Conservation (phyloP, 2,888 invertebrate genomes). For the Calephelis perditalis region DNA sequence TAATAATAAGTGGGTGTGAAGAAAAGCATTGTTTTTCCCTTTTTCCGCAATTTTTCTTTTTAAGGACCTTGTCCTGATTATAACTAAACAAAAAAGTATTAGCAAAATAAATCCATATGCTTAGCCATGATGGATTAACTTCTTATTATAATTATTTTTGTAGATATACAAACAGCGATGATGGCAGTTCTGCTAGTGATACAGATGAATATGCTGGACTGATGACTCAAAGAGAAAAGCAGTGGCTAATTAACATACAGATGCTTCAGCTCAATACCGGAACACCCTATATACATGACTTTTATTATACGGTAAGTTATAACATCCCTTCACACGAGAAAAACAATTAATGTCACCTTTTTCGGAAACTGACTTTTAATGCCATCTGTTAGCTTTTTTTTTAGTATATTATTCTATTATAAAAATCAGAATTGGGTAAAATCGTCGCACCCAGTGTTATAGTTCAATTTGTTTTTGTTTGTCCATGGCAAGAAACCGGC, state of each 20-base stretch:
- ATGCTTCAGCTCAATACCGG: constrained; percentile 94
- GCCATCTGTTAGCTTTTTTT: not conserved
- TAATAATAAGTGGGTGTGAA: no score
- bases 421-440: not conserved
- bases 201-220: constrained; percentile 91
- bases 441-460: not conserved
- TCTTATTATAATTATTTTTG: constrained; percentile 8
- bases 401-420: not conserved
- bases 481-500: not conserved
- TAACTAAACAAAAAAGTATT: no score
- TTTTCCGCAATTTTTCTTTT: no score
- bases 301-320: constrained; percentile 90
- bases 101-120: no score
- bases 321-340: not conserved
- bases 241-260: constrained; percentile 98
- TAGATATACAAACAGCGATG: constrained; percentile 54
- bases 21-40: no score
- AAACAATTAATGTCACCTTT: not conserved
- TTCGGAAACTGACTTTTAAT: not conserved
- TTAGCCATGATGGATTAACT: no score
- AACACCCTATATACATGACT: constrained; percentile 97
- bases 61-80: no score
- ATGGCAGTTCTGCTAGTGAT: constrained; percentile 40
- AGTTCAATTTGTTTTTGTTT: not conserved
- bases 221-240: constrained; percentile 96